A percentile compares a stretch with the other conserved stretches of the same genome.
phyloP scores from a whole-genome alignment of 2,797 vertebrate genomes.

The Tympanoctomys barrerae region DNA sequence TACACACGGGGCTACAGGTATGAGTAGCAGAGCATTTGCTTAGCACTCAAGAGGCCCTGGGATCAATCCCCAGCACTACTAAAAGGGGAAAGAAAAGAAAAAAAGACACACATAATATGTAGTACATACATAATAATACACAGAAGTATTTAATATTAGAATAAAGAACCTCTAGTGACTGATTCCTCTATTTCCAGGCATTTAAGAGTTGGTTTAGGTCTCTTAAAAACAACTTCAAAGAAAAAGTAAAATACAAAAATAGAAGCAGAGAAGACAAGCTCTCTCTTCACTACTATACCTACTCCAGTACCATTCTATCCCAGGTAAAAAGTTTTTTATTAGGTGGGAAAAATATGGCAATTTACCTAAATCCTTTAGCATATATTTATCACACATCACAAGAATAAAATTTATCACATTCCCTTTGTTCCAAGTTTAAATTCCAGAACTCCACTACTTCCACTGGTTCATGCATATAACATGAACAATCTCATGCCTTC shows the following conservation, averaged over 20 bases:
- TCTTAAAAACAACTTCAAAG: slow-evolving; percentile 37
- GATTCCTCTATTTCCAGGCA: neutral
- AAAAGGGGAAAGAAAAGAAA: no score
- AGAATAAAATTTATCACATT: slow-evolving; percentile 14
- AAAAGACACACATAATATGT: neutral
- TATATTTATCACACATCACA: neutral
- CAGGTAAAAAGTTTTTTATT: slow-evolving; percentile 41
- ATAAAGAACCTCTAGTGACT: slow-evolving; percentile 6
- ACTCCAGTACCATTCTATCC: neutral
- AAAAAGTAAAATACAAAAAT: neutral
- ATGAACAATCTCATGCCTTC: slow-evolving; percentile 29
- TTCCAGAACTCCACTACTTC: neutral
- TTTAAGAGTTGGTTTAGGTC: neutral
- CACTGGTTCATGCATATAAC: neutral
- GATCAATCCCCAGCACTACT: neutral
- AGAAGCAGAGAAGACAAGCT: slow-evolving; percentile 54
- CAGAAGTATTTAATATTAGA: slow-evolving; percentile 34
- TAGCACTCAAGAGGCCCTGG: neutral
- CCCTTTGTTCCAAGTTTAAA: slow-evolving; percentile 39
- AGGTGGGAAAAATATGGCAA: neutral
- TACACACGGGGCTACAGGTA: neutral
- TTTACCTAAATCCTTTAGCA: neutral
- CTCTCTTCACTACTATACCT: neutral
- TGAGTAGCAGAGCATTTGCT: neutral
- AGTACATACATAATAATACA: neutral